Conservation (phyloP, 2,113 vertebrate species). For the Nerophis lumbriciformis region DNA sequence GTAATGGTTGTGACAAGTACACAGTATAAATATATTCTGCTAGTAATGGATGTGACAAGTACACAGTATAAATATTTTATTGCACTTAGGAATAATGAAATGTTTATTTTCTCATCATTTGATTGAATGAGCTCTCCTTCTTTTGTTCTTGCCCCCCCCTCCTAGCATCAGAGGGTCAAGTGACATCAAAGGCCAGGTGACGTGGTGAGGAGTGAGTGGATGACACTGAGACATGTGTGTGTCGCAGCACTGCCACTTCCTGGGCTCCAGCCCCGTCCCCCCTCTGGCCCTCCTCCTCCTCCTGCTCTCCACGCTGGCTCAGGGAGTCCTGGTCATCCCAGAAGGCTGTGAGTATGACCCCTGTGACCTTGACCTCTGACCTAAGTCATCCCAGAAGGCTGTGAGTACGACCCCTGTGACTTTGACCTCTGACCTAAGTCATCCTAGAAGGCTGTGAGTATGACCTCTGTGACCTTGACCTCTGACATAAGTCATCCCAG, state of each 20-base stretch:
- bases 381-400: too few species aligned
- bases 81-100: too few species aligned
- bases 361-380: too few species aligned
- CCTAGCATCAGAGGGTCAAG: neutral
- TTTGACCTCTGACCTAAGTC: too few species aligned
- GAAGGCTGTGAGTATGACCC: slow-evolving; percentile 53
- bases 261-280: slow-evolving; percentile 25
- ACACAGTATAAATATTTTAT: too few species aligned
- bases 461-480: too few species aligned
- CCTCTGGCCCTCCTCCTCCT: slow-evolving; percentile 39
- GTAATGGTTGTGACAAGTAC: too few species aligned
- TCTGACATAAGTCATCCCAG: too few species aligned
- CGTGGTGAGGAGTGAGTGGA: slow-evolving; percentile 44
- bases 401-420: too few species aligned
- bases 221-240: slow-evolving; percentile 68
- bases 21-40: too few species aligned
- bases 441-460: too few species aligned
- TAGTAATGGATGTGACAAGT: too few species aligned
- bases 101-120: neutral
- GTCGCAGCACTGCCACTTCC: slow-evolving; percentile 30
- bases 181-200: slow-evolving; percentile 6
- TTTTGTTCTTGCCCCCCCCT: slow-evolving; percentile 23
- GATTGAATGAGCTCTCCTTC: slow-evolving; percentile 26
- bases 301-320: slow-evolving; percentile 33
- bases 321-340: slow-evolving; percentile 61